phyloP scores from a whole-genome alignment of 2,888 invertebrate species.

The Meteorus colon region DNA sequence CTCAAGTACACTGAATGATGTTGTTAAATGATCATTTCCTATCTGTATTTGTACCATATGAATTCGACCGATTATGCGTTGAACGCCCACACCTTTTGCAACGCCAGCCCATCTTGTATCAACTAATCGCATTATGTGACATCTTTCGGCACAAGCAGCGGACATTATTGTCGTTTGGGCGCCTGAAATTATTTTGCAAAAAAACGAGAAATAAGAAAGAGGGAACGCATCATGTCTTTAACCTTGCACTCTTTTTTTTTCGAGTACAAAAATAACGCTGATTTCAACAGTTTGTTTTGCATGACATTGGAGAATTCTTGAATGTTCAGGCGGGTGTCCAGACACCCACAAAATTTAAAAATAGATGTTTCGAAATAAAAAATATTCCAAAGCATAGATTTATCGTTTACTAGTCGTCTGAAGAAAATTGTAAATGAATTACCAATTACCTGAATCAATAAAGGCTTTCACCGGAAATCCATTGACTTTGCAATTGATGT shows the following conservation, averaged over 20 bases:
- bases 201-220: slow-evolving; percentile 6
- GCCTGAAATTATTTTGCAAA: slow-evolving; percentile 71
- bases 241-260: neutral
- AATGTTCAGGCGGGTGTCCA: neutral
- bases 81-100: slow-evolving; percentile 98
- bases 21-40: slow-evolving; percentile 92
- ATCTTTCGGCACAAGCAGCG: slow-evolving; percentile 93
- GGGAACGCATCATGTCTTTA: neutral
- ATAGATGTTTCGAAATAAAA: neutral
- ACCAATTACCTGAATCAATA: slow-evolving; percentile 88
- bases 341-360: neutral
- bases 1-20: slow-evolving; percentile 96
- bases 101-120: slow-evolving; percentile 96
- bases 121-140: slow-evolving; percentile 91
- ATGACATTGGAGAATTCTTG: neutral
- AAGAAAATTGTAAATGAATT: slow-evolving; percentile 8
- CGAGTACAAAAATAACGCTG: neutral
- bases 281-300: neutral
- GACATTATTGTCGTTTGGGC: slow-evolving; percentile 99
- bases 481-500: slow-evolving; percentile 98
- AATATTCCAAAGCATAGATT: neutral
- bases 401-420: neutral
- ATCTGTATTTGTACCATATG: slow-evolving; percentile 99
- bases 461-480: slow-evolving; percentile 98
- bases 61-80: slow-evolving; percentile 95